Base-by-base conservation (phyloP, 2,113 vertebrate genomes). In the Entelurus aequoreus region DNA sequence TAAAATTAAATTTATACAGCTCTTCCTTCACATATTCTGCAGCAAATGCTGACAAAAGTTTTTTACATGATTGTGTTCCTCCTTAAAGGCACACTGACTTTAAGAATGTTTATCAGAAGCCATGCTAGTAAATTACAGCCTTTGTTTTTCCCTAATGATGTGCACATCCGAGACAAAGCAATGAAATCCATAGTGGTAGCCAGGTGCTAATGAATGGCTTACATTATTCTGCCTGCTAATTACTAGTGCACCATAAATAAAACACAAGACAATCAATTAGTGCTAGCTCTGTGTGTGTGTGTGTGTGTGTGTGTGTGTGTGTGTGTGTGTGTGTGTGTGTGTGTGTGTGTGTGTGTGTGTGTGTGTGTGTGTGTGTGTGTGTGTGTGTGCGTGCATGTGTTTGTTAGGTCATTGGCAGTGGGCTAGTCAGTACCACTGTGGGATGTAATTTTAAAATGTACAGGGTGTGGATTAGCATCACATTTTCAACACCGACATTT, bases 1-100 rank as follows among this genome's bases (percentile, higher is more conserved):
- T 98, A 98, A 95, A 97, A 95, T 95, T 94, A 94, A 94, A 98
- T 96, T 96, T 95, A 95, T 94, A 95, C 93, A 90, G 92, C 91
- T 91, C 90, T 94, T 92, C 93, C 93, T 93, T 94, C 96, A 94
- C 94, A 92, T 92, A 95, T 94, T 94, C 94, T 89, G 92, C 90
- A 84, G 92, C 92, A 93, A 95, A 92, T 88, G 90, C 92, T 92
- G 88, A 93, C 88, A 86, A 92, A 92, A 93, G 91, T 92, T 93
- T 19, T 28, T 94, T 93, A 91, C 89, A 88, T 90, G 90, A 90
- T 86, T 80, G 85, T 82, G 61, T 90, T 93, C 90, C 91, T 89
- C 89, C 92, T 92, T 92, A 93, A 94, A 91, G 91, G 90, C 86
- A 91, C 88, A 87, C 80, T n/a, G 83, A 87, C 88, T 83, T 86